Percentiles rank a stretch among this genome's conserved stretches.
phyloP scores from a whole-genome alignment of 2,888 invertebrate species.

The Mythimna pallens region DNA sequence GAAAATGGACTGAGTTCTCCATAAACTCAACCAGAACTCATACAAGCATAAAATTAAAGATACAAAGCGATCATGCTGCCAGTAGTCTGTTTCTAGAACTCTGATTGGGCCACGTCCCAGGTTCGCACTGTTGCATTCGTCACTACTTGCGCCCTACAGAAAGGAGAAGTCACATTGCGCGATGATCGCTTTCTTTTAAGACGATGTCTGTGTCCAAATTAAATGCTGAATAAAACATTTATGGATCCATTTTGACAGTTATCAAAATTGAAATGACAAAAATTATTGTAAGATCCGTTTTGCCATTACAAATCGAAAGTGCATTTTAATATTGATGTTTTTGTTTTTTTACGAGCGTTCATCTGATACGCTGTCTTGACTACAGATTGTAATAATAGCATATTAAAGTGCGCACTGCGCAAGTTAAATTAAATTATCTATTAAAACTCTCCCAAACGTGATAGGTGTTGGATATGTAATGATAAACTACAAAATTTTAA shows the following conservation, averaged over 20 bases:
- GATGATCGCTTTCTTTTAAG: too few relatives aligned
- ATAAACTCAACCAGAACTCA: too few relatives aligned
- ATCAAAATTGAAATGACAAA: conserved; percentile 16
- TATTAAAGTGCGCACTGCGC: too few relatives aligned
- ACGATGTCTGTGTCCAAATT: too few relatives aligned
- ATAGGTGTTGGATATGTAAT: too few relatives aligned
- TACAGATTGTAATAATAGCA: neutral
- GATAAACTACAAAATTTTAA: too few relatives aligned
- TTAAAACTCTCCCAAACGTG: neutral
- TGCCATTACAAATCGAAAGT: conserved; percentile 40
- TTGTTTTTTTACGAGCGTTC: conserved; percentile 15
- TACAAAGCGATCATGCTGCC: neutral
- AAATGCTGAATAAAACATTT: neutral
- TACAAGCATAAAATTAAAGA: too few relatives aligned
- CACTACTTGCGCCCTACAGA: too few relatives aligned
- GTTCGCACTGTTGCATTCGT: too few relatives aligned
- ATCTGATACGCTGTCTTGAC: neutral
- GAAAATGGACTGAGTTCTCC: too few relatives aligned
- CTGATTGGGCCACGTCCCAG: too few relatives aligned
- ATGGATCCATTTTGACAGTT: conserved; percentile 19
- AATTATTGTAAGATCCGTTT: conserved; percentile 24
- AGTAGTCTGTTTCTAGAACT: neutral
- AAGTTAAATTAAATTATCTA: neutral
- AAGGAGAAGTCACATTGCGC: too few relatives aligned
- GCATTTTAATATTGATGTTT: conserved; percentile 36